Percentiles rank a stretch among this genome's conserved stretches.
These are phyloP conservation scores for Fabriciana adippe DNA, from an alignment of 2,888 invertebrate genomes.

Conservation along the genomic window DNA sequence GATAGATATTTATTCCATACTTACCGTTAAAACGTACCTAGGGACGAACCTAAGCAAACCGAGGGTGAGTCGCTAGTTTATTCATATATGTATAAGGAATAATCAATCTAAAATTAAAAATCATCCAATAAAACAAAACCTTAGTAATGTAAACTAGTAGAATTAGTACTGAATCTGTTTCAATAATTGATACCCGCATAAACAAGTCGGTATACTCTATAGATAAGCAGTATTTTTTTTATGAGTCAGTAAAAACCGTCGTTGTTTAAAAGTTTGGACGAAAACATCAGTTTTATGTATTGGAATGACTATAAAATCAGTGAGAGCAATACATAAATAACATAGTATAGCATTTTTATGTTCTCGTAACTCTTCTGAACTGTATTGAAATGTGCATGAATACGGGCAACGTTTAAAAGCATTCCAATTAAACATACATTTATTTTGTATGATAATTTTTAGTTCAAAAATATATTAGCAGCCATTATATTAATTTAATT, in stretches of 20 bases:
- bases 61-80: too few species aligned
- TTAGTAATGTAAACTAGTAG: too few species aligned
- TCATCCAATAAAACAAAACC: too few species aligned
- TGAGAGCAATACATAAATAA: constrained; percentile 23
- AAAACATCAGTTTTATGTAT: constrained; percentile 42
- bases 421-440: neutral
- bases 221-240: constrained; percentile 26
- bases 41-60: too few species aligned
- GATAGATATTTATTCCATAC: too few species aligned
- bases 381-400: neutral
- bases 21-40: too few species aligned
- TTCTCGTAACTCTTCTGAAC: neutral
- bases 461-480: too few species aligned
- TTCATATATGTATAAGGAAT: too few species aligned
- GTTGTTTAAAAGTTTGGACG: constrained; percentile 36
- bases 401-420: neutral
- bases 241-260: constrained; percentile 30
- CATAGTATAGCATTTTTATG: constrained; percentile 11
- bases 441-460: too few species aligned
- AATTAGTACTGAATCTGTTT: too few species aligned
- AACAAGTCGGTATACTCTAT: neutral
- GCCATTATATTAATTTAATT: too few species aligned
- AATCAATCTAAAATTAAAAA: too few species aligned
- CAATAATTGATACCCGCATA: neutral
- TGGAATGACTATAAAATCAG: constrained; percentile 23